Base-by-base conservation (phyloP, 2,797 vertebrate species). In the Eulemur coronatus region DNA sequence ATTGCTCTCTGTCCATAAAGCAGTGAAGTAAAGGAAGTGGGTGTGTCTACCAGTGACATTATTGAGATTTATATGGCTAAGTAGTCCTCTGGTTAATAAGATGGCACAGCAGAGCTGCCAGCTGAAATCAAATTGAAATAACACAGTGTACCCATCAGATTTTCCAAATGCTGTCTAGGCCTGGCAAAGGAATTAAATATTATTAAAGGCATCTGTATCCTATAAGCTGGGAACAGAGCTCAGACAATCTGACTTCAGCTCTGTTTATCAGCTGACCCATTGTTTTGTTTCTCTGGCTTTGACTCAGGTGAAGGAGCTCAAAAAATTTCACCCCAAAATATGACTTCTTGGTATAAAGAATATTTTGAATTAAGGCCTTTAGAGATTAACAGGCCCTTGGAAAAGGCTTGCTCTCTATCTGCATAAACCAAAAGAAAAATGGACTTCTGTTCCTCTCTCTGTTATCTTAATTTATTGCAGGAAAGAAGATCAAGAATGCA, bases 151-250 rank as follows among this genome's bases (percentile, higher is more conserved):
- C 20, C 10, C 50, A 72, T 91, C 26, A 33, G 70, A 50, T 97
- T 92, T 95, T 92, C 35, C 73, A 94, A 92, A 70, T 3, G 10
- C 8, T 93, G 88, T 22, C 14, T 78, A 30, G 13, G 18, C 28
- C 35, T 33, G 4, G 94, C 28, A 94, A 67, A 86, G 3, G 13
- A 94, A 94, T 94, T 91, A 97, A 96, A 93, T 86, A 72, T n/a
- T 52, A 52, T 96, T 91, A 95, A 89, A 79, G 26, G 38, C 73
- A 95, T 95, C 30, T 96, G 35, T 61, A 11, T 75, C 17, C 46
- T 92, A 65, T 30, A 84, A 82, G 8, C 57, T 91, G 85, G 80
- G 22, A 78, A 26, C 28, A 95, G 57, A 90, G 63, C 41, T 76
- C 61, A 89, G 70, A 65, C 67, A 52, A 7, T 76, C 41, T 93